Base-by-base conservation (phyloP, 2,113 vertebrate genomes). In the Camelus dromedarius region DNA sequence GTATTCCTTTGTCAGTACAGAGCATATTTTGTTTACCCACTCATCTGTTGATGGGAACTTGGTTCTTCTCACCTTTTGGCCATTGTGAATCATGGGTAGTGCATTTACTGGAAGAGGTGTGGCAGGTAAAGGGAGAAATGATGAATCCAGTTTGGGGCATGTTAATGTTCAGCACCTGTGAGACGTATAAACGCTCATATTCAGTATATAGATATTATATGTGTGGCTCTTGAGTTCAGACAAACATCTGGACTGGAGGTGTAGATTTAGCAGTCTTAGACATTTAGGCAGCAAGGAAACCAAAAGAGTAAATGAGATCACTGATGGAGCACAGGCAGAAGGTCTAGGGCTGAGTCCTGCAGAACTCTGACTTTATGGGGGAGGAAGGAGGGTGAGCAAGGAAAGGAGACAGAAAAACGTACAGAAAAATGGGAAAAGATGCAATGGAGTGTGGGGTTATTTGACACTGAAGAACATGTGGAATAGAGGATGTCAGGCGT, bases 391-490 rank as follows among this genome's bases (percentile, higher is more conserved):
- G 70, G 19, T 7, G 24, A 60, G 5, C 8, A 69, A 19, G 60
- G 46, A 64, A 42, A 83, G 35, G 46, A 87, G 32, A 52, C 6
- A 69, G 64, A 95, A 60, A 4, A 42, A 3, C 30, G 54, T 3
- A 32, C 6, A 91, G 67, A 58, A 91, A 94, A 84, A 76, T 0
- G 82, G 26, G 95, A 89, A 32, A 28, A 91, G 89, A 18, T 83
- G 62, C 82, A 87, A 66, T 32, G 75, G n/a, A 72, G 32, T 12
- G 1, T 24, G 9, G 8, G 64, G 50, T 32, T 42, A 64, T 86
- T 89, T 58, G 38, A 89, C 58, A 83, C 69, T 11, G 32, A 89
- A 67, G 13, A 95, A 87, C 24, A 81, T 28, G 26, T 96, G 66
- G 38, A 86, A 93, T 8, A 93, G 73, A 73, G 72, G 19, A 46